Conservation (phyloP, 1,140 invertebrate genomes). For the Heliconius eleuchia region DNA sequence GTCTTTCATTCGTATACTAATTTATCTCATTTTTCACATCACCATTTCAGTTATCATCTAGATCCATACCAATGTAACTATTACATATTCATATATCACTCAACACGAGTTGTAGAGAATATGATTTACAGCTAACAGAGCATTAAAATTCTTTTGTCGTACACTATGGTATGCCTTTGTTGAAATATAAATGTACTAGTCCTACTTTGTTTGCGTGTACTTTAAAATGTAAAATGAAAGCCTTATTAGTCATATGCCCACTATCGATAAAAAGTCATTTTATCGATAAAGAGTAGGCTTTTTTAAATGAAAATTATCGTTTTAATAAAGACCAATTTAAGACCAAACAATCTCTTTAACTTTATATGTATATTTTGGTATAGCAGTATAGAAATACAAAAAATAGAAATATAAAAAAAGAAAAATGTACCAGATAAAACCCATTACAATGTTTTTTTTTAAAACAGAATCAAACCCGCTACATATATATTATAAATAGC, state of each 20-base stretch:
- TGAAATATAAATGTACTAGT: not conserved
- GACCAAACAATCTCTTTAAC: no score
- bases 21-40: not conserved
- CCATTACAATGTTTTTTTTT: not conserved
- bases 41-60: not conserved
- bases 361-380: no score
- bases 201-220: no score
- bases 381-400: not conserved
- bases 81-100: not conserved
- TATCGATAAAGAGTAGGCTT: no score
- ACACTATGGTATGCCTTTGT: not conserved
- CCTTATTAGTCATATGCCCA: no score
- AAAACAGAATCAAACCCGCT: not conserved
- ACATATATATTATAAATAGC: not conserved
- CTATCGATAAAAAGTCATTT: no score
- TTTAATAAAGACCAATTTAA: no score
- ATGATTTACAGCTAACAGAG: not conserved
- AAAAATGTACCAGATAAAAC: not conserved
- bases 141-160: conserved; percentile 11
- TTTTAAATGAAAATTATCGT: no score
- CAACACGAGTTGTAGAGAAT: not conserved
- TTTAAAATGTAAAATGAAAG: no score
- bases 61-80: not conserved
- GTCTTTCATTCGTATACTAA: not conserved
- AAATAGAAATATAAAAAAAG: not conserved